Percentiles rank a stretch among this genome's conserved stretches.
These are phyloP conservation scores for Lonchura striata DNA, from an alignment of 2,113 vertebrate genomes.

Conservation along the genomic window DNA sequence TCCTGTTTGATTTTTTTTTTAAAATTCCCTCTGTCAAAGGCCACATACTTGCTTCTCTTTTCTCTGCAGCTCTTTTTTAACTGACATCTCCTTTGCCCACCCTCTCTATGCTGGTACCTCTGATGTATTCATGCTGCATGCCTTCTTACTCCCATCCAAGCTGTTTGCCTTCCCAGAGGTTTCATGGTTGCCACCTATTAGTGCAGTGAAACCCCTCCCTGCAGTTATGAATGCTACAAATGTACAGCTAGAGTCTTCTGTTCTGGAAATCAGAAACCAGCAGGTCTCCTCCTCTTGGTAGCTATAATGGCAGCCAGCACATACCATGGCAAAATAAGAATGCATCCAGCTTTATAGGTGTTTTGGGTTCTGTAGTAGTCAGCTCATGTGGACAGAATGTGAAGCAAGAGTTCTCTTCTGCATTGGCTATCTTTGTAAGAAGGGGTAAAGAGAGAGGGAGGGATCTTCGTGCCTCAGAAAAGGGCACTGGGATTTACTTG, in stretches of 20 bases:
- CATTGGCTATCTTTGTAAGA: background rate
- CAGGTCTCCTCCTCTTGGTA: background rate
- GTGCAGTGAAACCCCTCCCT: background rate
- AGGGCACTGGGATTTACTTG: background rate
- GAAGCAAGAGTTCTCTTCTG: background rate
- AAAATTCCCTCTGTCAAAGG: background rate
- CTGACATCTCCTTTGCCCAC: background rate
- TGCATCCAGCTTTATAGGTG: background rate
- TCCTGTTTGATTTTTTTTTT: background rate
- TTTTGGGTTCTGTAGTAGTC: background rate
- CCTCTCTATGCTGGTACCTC: background rate
- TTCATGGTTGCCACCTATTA: background rate
- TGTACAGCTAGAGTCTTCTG: background rate
- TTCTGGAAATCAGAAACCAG: background rate
- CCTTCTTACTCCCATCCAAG: accelerated
- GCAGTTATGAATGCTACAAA: background rate
- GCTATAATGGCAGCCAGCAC: background rate
- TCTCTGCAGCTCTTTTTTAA: background rate
- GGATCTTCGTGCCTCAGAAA: background rate
- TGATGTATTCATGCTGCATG: background rate
- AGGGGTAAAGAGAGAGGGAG: background rate
- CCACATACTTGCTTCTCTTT: background rate
- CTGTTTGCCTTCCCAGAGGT: background rate
- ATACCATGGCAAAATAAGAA: background rate
- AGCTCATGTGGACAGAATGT: background rate